A percentile compares a stretch with the other conserved stretches of the same genome.
These are phyloP conservation scores for Drosophila nebulosa DNA, from an alignment of 1,140 invertebrate species.

Conservation along the genomic window DNA sequence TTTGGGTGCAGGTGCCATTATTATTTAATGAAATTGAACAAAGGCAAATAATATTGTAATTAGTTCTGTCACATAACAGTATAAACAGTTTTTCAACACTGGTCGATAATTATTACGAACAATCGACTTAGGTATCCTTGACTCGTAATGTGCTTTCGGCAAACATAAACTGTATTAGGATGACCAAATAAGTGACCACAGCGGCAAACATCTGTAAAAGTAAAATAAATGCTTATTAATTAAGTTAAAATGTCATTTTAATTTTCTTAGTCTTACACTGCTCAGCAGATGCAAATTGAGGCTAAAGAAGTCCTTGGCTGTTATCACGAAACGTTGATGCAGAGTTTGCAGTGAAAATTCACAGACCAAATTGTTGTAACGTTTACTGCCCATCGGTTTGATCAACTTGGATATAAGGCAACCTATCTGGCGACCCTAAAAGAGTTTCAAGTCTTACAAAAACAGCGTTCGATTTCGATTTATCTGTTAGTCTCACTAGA, in stretches of 20 bases:
- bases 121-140: neutral
- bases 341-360: constrained; percentile 70
- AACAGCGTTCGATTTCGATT: neutral
- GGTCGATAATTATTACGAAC: neutral
- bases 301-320: constrained; percentile 74
- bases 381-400: constrained; percentile 59
- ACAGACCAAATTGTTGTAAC: constrained; percentile 69
- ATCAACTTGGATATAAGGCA: constrained; percentile 66
- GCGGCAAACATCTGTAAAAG: constrained; percentile 68
- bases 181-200: constrained; percentile 73
- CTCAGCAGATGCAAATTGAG: constrained; percentile 66
- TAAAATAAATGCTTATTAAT: neutral
- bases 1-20: neutral
- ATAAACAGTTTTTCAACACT: neutral
- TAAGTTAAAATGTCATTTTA: neutral
- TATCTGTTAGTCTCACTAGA: constrained; percentile 25
- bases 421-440: constrained; percentile 68
- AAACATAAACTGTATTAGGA: constrained; percentile 78
- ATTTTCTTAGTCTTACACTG: constrained; percentile 41
- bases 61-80: too few relatives aligned
- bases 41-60: neutral
- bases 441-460: neutral
- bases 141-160: constrained; percentile 41
- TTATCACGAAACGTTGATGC: constrained; percentile 69
- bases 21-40: neutral